phyloP scores from a whole-genome alignment of 2,797 vertebrate genomes.

The Synaphobranchus kaupii region DNA sequence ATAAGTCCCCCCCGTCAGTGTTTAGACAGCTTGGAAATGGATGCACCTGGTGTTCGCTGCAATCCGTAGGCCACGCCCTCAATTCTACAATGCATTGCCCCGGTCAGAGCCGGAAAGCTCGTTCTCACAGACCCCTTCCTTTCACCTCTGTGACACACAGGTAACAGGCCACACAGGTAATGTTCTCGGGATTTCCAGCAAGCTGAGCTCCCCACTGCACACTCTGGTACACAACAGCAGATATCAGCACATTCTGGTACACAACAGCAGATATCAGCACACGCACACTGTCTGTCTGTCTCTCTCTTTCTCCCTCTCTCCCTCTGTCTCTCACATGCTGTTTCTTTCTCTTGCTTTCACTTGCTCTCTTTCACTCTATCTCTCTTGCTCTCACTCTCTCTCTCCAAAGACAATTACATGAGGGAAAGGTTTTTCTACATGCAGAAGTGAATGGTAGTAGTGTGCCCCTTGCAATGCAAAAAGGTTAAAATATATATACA shows the following conservation, averaged over 20 bases:
- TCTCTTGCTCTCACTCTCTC: slow-evolving; percentile 21
- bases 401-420: slow-evolving; percentile 19
- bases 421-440: slow-evolving; percentile 47
- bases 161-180: slow-evolving; percentile 46
- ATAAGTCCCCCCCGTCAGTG: not conserved
- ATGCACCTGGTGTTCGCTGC: not conserved
- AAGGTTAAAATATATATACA: slow-evolving; percentile 59
- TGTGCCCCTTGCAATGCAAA: slow-evolving; percentile 63
- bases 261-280: slow-evolving; percentile 64
- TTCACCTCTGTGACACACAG: not conserved
- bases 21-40: not conserved
- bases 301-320: not conserved
- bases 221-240: slow-evolving; percentile 47
- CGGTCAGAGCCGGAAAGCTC: not conserved
- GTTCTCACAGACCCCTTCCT: not conserved
- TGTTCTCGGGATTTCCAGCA: slow-evolving; percentile 72
- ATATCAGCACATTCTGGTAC: slow-evolving; percentile 65
- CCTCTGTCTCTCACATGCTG: no score
- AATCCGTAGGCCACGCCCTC: not conserved
- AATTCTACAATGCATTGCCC: not conserved
- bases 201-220: slow-evolving; percentile 66
- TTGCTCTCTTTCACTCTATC: not conserved
- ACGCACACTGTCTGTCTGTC: slow-evolving; percentile 44
- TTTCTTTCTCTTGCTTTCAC: no score
- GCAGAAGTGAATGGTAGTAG: slow-evolving; percentile 54